Conservation (phyloP, 2,888 invertebrate species). For the Thecocarcelia acutangulata region DNA sequence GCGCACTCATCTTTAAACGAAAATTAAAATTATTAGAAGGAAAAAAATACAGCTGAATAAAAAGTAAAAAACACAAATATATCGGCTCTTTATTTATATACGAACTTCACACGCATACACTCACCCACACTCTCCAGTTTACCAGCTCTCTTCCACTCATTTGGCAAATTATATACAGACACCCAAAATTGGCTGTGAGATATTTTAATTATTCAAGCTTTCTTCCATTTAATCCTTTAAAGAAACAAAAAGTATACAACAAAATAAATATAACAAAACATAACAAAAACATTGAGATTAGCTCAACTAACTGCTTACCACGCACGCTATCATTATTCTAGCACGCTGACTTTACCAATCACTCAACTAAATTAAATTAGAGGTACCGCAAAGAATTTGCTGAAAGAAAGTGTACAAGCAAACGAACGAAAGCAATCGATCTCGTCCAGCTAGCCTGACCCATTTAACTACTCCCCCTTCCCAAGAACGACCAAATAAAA, state of each 20-base stretch:
- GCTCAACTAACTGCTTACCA: constrained; percentile 20
- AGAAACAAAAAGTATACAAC: constrained; percentile 17
- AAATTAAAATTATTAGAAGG: background rate
- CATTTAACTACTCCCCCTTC: constrained; percentile 12
- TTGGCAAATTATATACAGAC: constrained; percentile 58
- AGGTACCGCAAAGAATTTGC: constrained; percentile 23
- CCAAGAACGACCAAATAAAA: constrained; percentile 32
- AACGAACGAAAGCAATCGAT: constrained; percentile 29
- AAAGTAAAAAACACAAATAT: too few species aligned
- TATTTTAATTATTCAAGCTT: constrained; percentile 47
- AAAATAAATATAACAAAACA: constrained; percentile 27
- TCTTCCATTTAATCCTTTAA: constrained; percentile 59
- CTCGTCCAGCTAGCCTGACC: constrained; percentile 28
- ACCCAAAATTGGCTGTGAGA: constrained; percentile 57
- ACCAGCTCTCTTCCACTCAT: constrained; percentile 52
- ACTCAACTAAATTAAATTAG: constrained; percentile 12
- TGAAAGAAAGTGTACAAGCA: constrained; percentile 21
- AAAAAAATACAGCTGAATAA: background rate
- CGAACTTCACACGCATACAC: constrained; percentile 35
- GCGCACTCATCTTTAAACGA: constrained; percentile 56
- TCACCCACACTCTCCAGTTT: constrained; percentile 34
- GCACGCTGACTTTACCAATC: background rate
- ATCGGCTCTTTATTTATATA: too few species aligned
- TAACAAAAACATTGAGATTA: constrained; percentile 33
- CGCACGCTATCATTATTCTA: constrained; percentile 1